Evolutionary conservation across 2,888 invertebrate species (phyloP).

Genomic region (Acanthosepion esculentum): DNA sequence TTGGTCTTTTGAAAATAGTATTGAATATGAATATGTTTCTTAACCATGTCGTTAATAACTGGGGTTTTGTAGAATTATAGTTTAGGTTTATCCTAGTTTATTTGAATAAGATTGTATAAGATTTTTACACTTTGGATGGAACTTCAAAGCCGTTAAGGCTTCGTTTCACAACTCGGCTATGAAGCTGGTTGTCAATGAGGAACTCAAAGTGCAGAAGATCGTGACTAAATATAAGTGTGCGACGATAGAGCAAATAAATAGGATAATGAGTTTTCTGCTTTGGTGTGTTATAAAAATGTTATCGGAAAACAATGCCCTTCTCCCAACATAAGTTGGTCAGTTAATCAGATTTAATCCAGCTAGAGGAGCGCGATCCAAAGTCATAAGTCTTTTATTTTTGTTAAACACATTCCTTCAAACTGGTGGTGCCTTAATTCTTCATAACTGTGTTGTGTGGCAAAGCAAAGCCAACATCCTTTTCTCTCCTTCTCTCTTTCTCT

Average conservation of each 20-base stretch:
- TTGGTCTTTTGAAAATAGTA: too few species aligned
- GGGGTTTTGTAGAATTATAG: too few species aligned
- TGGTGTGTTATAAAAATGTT: background rate
- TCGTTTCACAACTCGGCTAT: background rate
- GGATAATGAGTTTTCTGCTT: background rate
- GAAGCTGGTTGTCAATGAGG: background rate
- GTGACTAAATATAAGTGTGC: background rate
- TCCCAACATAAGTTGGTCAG: background rate
- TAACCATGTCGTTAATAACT: too few species aligned
- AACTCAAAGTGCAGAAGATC: background rate
- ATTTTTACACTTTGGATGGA: background rate
- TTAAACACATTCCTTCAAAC: constrained; percentile 13
- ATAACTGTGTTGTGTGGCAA: background rate
- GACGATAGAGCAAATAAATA: background rate
- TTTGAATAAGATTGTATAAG: too few species aligned
- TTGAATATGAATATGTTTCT: too few species aligned
- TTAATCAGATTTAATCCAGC: background rate
- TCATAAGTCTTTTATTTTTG: constrained; percentile 33
- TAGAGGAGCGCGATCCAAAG: background rate
- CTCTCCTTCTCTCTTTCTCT: background rate
- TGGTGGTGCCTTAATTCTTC: background rate
- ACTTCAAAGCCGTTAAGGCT: background rate
- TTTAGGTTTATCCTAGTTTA: too few species aligned
- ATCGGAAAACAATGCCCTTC: background rate
- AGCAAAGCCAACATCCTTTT: background rate